Evolutionary conservation across 2,113 vertebrate species (phyloP).

Genomic region (Athene noctua): DNA sequence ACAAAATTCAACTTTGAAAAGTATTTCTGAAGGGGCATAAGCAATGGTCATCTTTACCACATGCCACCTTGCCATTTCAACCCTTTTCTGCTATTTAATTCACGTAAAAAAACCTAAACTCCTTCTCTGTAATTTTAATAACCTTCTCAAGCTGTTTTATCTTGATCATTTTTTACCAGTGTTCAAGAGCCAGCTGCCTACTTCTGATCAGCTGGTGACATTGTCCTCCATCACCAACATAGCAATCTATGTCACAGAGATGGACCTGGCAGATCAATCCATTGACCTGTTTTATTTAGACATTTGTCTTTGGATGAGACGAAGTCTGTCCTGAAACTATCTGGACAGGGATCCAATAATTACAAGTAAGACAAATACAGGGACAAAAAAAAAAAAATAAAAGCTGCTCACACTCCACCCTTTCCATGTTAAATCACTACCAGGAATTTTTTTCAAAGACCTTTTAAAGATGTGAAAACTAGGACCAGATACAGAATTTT

Average conservation of each 20-base stretch:
- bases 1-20: neutral
- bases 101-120: rapidly evolving
- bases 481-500: neutral
- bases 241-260: neutral
- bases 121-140: neutral
- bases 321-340: neutral
- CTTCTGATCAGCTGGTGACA: neutral
- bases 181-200: neutral
- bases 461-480: neutral
- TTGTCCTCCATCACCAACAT: neutral
- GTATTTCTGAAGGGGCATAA: neutral
- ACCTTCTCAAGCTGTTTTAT: neutral
- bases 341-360: neutral
- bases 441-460: neutral
- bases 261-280: neutral
- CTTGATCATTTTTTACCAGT: neutral
- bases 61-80: rapidly evolving
- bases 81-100: neutral
- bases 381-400: neutral
- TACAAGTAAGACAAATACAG: neutral
- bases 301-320: neutral
- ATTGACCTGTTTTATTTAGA: neutral
- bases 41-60: neutral
- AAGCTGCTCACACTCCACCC: neutral
- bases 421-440: neutral